A percentile compares a stretch with the other conserved stretches of the same genome.
These are phyloP conservation scores for Labroides dimidiatus DNA, from an alignment of 2,797 vertebrate genomes.

Conservation along the genomic window DNA sequence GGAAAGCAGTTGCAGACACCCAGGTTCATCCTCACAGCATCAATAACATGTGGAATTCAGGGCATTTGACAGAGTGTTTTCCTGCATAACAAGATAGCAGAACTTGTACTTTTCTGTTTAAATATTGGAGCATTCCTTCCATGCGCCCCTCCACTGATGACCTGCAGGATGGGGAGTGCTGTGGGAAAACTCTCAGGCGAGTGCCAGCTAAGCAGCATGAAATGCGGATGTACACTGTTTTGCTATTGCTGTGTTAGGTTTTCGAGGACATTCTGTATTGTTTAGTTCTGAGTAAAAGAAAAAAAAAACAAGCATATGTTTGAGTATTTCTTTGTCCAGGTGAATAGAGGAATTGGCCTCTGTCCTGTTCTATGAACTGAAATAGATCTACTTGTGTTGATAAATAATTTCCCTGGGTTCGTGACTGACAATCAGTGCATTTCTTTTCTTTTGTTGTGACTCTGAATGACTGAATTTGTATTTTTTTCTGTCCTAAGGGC, in stretches of 20 bases:
- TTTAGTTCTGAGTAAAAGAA: slow-evolving; percentile 5
- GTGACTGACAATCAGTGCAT: slow-evolving; percentile 22
- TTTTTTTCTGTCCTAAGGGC: slow-evolving; percentile 67
- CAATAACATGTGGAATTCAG: slow-evolving; percentile 89
- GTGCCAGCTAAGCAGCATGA: slow-evolving; percentile 65
- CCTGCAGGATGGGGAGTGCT: slow-evolving; percentile 71
- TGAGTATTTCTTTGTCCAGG: slow-evolving; percentile 15
- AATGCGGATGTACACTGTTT: slow-evolving; percentile 59
- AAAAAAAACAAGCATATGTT: slow-evolving; percentile 5
- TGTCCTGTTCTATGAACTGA: slow-evolving; percentile 13
- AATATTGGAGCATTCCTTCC: slow-evolving; percentile 86
- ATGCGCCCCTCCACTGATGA: slow-evolving; percentile 68
- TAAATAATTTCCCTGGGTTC: slow-evolving; percentile 18
- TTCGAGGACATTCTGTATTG: slow-evolving; percentile 27
- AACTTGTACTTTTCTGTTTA: slow-evolving; percentile 82
- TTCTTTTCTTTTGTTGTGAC: slow-evolving; percentile 16
- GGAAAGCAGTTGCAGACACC: slow-evolving; percentile 52
- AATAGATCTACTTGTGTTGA: not conserved
- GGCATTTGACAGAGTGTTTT: slow-evolving; percentile 83
- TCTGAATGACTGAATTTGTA: slow-evolving; percentile 29
- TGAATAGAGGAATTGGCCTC: slow-evolving; percentile 1
- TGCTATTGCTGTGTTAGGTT: slow-evolving; percentile 26
- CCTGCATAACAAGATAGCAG: slow-evolving; percentile 84
- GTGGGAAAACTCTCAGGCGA: slow-evolving; percentile 78
- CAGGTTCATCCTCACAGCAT: slow-evolving; percentile 83